Percentiles rank a stretch among this genome's conserved stretches.
Evolutionary conservation across 1,140 invertebrate species (phyloP).

Genomic region (Scaptomyza pallida): DNA sequence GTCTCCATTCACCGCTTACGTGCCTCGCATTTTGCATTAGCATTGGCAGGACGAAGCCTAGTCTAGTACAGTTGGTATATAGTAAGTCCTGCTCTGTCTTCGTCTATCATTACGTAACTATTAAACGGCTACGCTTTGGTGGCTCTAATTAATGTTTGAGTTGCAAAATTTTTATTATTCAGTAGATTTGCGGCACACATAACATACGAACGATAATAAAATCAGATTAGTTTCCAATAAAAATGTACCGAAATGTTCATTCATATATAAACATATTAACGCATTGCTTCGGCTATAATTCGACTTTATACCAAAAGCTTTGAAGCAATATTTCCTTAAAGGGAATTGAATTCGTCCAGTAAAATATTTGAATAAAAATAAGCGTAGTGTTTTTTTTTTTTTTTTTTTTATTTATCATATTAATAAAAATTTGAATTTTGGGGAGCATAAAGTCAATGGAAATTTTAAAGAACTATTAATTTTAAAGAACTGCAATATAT

Average conservation of each 20-base stretch:
- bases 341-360: too few species aligned
- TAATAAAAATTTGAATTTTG: too few species aligned
- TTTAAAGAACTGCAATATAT: too few species aligned
- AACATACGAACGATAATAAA: conserved; percentile 38
- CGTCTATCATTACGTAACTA: conserved; percentile 48
- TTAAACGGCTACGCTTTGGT: conserved; percentile 58
- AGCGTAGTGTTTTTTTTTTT: too few species aligned
- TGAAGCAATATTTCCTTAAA: too few species aligned
- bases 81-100: conserved; percentile 9
- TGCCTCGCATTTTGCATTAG: conserved; percentile 59
- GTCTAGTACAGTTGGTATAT: neutral
- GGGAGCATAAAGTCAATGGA: too few species aligned
- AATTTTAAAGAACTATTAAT: too few species aligned
- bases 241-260: neutral
- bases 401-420: too few species aligned
- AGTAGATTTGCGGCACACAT: conserved; percentile 39
- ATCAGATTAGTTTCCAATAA: conserved; percentile 15
- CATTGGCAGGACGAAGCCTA: conserved; percentile 42
- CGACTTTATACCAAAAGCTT: too few species aligned
- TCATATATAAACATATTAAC: neutral
- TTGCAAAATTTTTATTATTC: conserved; percentile 71
- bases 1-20: conserved; percentile 52
- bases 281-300: too few species aligned
- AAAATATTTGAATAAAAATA: too few species aligned
- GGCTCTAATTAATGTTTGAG: conserved; percentile 78